Evolutionary conservation across 2,888 invertebrate species (phyloP).

Genomic region (Platynereis dumerilii): DNA sequence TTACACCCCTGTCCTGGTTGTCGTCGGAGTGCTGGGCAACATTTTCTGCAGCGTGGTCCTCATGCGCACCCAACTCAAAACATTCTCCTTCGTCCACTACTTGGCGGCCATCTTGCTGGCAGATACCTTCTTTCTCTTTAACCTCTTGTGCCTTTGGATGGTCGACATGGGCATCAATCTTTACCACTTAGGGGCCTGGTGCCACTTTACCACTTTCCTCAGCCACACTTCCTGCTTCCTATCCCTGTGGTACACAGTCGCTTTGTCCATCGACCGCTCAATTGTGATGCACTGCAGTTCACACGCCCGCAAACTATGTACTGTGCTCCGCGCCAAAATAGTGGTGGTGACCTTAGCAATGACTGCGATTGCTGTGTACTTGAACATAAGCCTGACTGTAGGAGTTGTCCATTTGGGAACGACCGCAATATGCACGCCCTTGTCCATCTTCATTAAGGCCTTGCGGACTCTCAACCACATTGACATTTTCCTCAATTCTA

Average conservation of each 20-base stretch:
- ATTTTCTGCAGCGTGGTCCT: neutral
- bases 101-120: conserved; percentile 2
- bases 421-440: neutral
- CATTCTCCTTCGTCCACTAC: conserved; percentile 5
- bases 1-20: conserved; percentile 8
- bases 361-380: conserved; percentile 5
- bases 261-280: neutral
- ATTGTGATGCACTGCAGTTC: conserved; percentile 9
- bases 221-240: conserved; percentile 8
- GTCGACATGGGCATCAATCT: conserved; percentile 13
- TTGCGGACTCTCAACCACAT: neutral
- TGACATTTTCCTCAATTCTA: neutral
- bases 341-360: conserved; percentile 7
- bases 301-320: conserved; percentile 11
- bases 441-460: neutral
- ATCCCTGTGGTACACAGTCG: conserved; percentile 18
- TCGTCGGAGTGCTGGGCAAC: conserved; percentile 10
- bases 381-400: conserved; percentile 19
- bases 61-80: neutral
- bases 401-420: neutral
- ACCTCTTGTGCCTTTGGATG: conserved; percentile 6
- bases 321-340: conserved; percentile 12
- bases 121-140: conserved; percentile 4
- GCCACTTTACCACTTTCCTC: conserved; percentile 13
- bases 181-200: conserved; percentile 5